phyloP scores from a whole-genome alignment of 2,113 vertebrate genomes.

The Varanus salvator region DNA sequence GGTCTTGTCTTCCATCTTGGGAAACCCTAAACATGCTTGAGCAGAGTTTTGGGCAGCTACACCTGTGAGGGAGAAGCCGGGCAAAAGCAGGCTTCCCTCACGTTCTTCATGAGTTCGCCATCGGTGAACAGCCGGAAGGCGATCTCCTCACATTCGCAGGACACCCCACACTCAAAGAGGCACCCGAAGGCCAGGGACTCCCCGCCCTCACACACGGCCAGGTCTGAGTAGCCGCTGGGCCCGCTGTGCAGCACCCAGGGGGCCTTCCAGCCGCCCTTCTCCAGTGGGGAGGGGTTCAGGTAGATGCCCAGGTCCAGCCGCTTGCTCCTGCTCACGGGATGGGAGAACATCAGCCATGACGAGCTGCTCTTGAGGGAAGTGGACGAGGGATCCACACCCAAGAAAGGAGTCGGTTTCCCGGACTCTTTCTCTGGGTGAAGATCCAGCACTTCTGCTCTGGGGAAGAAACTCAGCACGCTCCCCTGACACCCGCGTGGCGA shows the following conservation, averaged over 20 bases:
- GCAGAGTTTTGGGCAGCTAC: neutral
- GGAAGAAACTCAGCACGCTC: constrained; percentile 86
- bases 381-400: no score
- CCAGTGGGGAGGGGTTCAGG: constrained; percentile 68
- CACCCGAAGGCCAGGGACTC: constrained; percentile 80
- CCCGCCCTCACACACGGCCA: constrained; percentile 77
- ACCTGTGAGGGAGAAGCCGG: neutral
- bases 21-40: neutral
- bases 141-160: constrained; percentile 67
- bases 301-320: constrained; percentile 57
- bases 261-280: constrained; percentile 73
- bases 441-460: no score
- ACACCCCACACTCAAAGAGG: constrained; percentile 86
- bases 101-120: constrained; percentile 46
- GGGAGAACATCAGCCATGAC: constrained; percentile 89
- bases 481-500: constrained; percentile 86
- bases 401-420: no score
- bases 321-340: constrained; percentile 79
- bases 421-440: no score
- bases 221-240: constrained; percentile 91
- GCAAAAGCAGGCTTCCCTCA: neutral
- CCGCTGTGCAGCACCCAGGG: constrained; percentile 85
- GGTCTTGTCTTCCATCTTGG: neutral
- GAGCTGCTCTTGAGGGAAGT: accelerated
- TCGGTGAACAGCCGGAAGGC: constrained; percentile 65